Base-by-base conservation (phyloP, 2,888 invertebrate species). In the Pinctada fucata region DNA sequence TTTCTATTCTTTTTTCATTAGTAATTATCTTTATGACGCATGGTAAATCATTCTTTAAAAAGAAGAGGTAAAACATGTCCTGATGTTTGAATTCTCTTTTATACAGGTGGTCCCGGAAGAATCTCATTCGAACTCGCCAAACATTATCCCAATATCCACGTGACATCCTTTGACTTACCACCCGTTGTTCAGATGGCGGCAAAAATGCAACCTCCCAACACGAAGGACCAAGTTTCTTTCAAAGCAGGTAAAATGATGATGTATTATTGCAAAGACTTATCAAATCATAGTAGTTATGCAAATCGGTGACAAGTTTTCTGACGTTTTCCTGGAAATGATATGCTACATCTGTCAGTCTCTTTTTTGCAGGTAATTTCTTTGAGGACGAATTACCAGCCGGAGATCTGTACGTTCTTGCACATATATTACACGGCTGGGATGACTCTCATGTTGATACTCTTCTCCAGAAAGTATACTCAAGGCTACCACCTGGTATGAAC, bases 181-280 rank as follows among this genome's bases (percentile, higher is more conserved):
- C 85, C 93, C 95, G 96, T 92, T 96, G 95, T 94, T 96, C 97
- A 84, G 52, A 74, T 86, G 52, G 86, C 88, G 3, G 77, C 82
- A 48, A 89, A 88, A 70, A 84, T 87, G 58, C 82, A 87, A 49
- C 82, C 85, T 1, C 75, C 84, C 52, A 66, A 78, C 72, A 76
- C 78, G 3, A 79, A 79, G 16, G 76, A 75, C 8, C 72, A 72
- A 48, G 78, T 84, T 16, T 63, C 73, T 64, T 85, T 83, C 72
- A 72, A 79, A 58, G 69, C 80, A 75, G 86, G 86, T 86, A 72
- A 65, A 75, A 76, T 47, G 5, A 5, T 45, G 10, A 3, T 13
- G 51, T 13, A 31, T 31, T 31, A 31, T 31, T 31, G 31, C 31
- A 31, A 31, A 31, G 31, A 31, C 31, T 31, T 31, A 31, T 31